Evolutionary conservation across 2,888 invertebrate species (phyloP).

Genomic region (Dicyrtoma fusca): DNA sequence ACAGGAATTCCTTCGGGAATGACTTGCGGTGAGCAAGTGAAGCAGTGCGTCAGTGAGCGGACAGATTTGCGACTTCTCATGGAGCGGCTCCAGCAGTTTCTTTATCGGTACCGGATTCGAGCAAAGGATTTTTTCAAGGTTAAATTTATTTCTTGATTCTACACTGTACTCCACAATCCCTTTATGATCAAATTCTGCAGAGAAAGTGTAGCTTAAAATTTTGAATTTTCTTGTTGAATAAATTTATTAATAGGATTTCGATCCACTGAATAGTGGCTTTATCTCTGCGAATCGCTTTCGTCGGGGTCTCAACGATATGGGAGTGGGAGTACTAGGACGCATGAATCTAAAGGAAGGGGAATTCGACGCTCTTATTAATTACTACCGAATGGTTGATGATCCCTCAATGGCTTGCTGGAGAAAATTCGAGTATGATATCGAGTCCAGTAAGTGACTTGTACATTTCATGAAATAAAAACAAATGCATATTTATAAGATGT

Average conservation of each 20-base stretch:
- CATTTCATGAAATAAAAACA: no score
- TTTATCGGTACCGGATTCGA: constrained; percentile 68
- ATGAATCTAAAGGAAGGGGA: constrained; percentile 68
- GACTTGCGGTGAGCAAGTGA: constrained; percentile 57
- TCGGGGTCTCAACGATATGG: constrained; percentile 70
- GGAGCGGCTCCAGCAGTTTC: constrained; percentile 70
- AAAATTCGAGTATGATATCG: constrained; percentile 76
- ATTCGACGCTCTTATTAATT: constrained; percentile 67
- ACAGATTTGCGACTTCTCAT: constrained; percentile 60
- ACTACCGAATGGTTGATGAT: constrained; percentile 75
- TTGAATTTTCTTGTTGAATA: no score
- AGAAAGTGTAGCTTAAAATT: no score
- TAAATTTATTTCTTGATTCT: neutral
- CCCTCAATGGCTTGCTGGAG: constrained; percentile 72
- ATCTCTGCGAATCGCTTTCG: constrained; percentile 73
- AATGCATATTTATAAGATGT: no score
- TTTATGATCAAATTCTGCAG: neutral
- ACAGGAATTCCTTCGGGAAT: constrained; percentile 66
- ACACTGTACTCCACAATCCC: neutral
- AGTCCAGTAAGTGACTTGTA: constrained; percentile 66
- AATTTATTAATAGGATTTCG: constrained; percentile 66
- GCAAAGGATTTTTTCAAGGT: constrained; percentile 73
- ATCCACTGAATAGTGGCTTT: constrained; percentile 70
- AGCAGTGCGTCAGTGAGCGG: constrained; percentile 64
- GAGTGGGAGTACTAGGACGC: constrained; percentile 65